A percentile compares a stretch with the other conserved stretches of the same genome.
phyloP scores from a whole-genome alignment of 2,888 invertebrate genomes.

The Stegana nigrithorax region DNA sequence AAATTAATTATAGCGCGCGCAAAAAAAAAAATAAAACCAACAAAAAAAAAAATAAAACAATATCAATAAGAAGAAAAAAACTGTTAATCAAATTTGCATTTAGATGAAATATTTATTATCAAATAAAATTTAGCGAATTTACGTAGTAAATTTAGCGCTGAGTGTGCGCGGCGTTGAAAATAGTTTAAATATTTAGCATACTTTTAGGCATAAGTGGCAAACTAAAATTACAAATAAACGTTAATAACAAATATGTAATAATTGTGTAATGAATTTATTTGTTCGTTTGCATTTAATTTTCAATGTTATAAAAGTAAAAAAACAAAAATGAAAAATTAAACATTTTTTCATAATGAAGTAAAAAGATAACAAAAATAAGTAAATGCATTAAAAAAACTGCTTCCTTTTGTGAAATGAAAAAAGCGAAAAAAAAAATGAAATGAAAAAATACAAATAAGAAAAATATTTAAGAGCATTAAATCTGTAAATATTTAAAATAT shows the following conservation, averaged over 20 bases:
- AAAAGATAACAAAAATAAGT: not conserved
- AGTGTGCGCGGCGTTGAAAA: slow-evolving; percentile 9
- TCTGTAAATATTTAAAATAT: too few species aligned
- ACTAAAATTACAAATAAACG: slow-evolving; percentile 7
- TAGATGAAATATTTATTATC: slow-evolving; percentile 44
- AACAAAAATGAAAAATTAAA: not conserved
- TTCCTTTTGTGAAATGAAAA: slow-evolving; percentile 17
- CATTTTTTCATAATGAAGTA: slow-evolving; percentile 2
- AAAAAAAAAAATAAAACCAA: not conserved
- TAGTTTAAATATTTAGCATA: slow-evolving; percentile 38
- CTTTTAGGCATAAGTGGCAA: slow-evolving; percentile 31
- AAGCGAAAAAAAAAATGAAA: too few species aligned
- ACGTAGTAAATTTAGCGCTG: slow-evolving; percentile 53
- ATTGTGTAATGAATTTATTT: slow-evolving; percentile 1
- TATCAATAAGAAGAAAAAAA: slow-evolving; percentile 24
- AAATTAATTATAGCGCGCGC: not conserved
- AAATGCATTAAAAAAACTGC: slow-evolving; percentile 13
- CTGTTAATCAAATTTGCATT: slow-evolving; percentile 63
- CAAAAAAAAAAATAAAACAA: slow-evolving; percentile 26
- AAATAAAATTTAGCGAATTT: slow-evolving; percentile 47
- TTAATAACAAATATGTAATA: not conserved
- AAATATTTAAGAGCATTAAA: too few species aligned
- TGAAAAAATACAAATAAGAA: slow-evolving; percentile 5
- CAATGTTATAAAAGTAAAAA: not conserved
- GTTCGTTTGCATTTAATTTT: not conserved